A percentile compares a stretch with the other conserved stretches of the same genome.
These are phyloP conservation scores for Diglossa cyanea DNA, from an alignment of 2,797 vertebrate species.

Conservation along the genomic window DNA sequence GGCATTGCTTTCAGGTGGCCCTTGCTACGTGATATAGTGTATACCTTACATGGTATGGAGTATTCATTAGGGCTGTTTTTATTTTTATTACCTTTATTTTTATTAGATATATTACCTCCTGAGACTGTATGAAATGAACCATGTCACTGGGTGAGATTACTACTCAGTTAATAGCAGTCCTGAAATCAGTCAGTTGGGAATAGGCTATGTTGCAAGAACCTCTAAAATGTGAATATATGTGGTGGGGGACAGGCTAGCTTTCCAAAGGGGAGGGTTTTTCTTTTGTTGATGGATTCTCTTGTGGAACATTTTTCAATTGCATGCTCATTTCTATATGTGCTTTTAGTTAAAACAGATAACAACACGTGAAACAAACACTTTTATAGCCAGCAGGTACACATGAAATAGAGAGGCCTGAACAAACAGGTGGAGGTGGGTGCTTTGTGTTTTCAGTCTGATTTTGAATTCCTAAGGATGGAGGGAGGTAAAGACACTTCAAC, in stretches of 20 bases:
- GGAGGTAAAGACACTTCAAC: conserved; percentile 75
- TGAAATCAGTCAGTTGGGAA: conserved; percentile 37
- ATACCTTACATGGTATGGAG: background rate
- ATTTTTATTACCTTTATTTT: conserved; percentile 63
- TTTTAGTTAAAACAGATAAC: conserved; percentile 55
- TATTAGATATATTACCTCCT: conserved; percentile 48
- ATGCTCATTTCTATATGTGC: conserved; percentile 24
- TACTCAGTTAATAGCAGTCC: conserved; percentile 41
- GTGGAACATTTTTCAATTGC: conserved; percentile 26
- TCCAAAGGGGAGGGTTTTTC: conserved; percentile 8
- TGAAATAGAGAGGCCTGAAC: conserved; percentile 52
- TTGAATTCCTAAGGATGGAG: conserved; percentile 68
- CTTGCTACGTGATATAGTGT: background rate
- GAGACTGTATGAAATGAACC: conserved; percentile 41
- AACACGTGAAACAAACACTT: conserved; percentile 56
- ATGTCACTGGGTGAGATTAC: conserved; percentile 24
- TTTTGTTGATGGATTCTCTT: background rate
- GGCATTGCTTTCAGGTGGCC: background rate
- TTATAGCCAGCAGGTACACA: conserved; percentile 44
- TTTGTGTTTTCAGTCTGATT: conserved; percentile 55
- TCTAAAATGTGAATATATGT: conserved; percentile 19
- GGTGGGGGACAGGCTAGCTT: background rate
- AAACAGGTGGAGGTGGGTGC: conserved; percentile 42
- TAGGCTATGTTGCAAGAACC: conserved; percentile 3
- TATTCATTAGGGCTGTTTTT: conserved; percentile 53